phyloP scores from a whole-genome alignment of 2,797 vertebrate genomes.

The Arctocebus calabarensis region DNA sequence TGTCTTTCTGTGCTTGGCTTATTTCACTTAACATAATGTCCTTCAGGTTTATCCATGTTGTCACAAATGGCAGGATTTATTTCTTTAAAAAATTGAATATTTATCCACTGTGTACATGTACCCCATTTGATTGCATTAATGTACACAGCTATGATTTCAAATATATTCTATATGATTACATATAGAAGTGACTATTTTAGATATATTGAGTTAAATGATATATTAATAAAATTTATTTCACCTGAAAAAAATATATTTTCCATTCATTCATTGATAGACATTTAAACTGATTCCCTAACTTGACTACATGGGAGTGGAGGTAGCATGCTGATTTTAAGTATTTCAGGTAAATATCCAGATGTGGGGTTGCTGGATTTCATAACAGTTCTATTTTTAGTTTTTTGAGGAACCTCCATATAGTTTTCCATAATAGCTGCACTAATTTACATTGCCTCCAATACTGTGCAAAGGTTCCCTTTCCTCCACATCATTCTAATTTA shows the following conservation, averaged over 20 bases:
- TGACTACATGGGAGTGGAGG: neutral
- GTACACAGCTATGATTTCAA: neutral
- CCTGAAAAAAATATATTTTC: neutral
- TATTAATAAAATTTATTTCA: constrained; percentile 27
- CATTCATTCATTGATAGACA: neutral
- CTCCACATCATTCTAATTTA: neutral
- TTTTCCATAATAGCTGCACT: neutral
- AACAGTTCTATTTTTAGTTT: neutral
- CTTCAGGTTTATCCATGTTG: neutral
- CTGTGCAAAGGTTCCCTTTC: neutral
- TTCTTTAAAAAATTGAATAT: neutral
- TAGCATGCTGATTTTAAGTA: neutral
- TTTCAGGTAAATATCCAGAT: neutral
- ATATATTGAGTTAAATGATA: neutral
- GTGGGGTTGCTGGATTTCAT: neutral
- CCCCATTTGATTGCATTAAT: neutral
- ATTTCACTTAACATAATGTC: neutral
- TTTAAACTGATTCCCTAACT: neutral
- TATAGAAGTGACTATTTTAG: constrained; percentile 13
- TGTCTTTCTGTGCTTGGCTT: neutral
- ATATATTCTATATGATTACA: neutral
- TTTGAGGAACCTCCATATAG: neutral
- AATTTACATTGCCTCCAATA: neutral
- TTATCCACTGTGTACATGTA: too few species aligned
- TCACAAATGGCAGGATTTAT: neutral